A percentile compares a stretch with the other conserved stretches of the same genome.
These are phyloP conservation scores for Holacanthella duospinosa DNA, from an alignment of 2,888 invertebrate genomes.

Conservation along the genomic window DNA sequence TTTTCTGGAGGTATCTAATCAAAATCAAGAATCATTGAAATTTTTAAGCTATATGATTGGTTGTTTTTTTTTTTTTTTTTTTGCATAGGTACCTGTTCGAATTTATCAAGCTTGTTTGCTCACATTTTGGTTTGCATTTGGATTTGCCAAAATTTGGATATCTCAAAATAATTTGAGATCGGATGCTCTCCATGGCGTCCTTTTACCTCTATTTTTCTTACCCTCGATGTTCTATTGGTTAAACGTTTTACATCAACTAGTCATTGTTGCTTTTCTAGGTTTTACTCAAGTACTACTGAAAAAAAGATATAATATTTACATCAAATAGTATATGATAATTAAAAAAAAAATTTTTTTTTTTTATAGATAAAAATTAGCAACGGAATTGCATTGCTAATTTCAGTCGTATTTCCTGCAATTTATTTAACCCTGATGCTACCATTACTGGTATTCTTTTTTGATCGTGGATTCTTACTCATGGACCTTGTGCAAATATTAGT, in stretches of 20 bases:
- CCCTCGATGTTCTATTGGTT: background rate
- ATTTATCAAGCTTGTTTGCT: background rate
- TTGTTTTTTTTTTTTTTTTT: background rate
- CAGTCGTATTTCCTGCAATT: background rate
- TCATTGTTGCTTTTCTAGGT: background rate
- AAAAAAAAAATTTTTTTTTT: background rate
- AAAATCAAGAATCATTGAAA: background rate
- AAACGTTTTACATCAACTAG: background rate
- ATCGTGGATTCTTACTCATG: background rate
- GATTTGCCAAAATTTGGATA: background rate
- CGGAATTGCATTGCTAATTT: background rate
- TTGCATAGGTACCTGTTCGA: background rate
- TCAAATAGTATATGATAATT: background rate
- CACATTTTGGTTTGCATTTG: slow-evolving; percentile 3
- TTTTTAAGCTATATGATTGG: background rate
- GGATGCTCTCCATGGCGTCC: no score
- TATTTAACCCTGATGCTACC: background rate
- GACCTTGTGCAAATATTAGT: background rate
- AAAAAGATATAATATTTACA: background rate
- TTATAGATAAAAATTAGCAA: background rate
- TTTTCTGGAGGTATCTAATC: background rate
- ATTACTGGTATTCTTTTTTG: background rate
- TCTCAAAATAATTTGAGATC: no score
- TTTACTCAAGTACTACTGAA: background rate
- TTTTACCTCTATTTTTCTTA: background rate